Evolutionary conservation across 2,113 vertebrate genomes (phyloP).

Genomic region (Callipepla squamata): DNA sequence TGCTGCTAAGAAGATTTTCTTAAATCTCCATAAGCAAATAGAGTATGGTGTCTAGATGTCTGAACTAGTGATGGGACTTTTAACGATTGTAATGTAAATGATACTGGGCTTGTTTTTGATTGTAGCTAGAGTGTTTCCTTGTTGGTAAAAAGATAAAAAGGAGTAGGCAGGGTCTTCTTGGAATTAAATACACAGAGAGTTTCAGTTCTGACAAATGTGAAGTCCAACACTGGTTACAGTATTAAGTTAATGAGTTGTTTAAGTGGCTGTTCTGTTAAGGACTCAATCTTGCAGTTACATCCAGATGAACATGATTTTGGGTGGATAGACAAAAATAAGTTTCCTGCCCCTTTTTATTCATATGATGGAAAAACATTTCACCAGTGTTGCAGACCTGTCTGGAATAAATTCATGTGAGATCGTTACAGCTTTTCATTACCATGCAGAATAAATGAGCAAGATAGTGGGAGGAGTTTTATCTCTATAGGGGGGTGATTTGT

Average conservation of each 20-base stretch:
- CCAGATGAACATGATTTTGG: neutral
- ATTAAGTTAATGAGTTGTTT: constrained; percentile 47
- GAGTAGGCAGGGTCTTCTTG: constrained; percentile 11
- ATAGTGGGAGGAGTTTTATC: neutral
- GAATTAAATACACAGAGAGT: neutral
- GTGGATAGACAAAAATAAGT: neutral
- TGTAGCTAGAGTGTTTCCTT: constrained; percentile 42
- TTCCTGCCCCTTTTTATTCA: neutral
- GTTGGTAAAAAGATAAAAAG: constrained; percentile 54
- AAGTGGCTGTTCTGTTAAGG: neutral
- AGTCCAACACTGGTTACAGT: neutral
- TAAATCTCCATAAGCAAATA: constrained; percentile 60
- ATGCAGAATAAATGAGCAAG: neutral
- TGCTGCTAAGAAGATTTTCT: constrained; percentile 69
- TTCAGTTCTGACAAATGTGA: constrained; percentile 51
- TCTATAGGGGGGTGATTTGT: neutral
- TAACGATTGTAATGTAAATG: constrained; percentile 32
- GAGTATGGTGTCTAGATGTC: constrained; percentile 41
- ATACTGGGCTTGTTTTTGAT: constrained; percentile 16
- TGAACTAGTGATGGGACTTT: constrained; percentile 27
- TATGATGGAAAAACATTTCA: neutral
- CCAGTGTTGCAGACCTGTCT: neutral
- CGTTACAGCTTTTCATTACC: neutral
- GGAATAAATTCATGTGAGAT: neutral
- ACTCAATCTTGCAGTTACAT: neutral